Percentiles rank a stretch among this genome's conserved stretches.
Evolutionary conservation across 2,888 invertebrate species (phyloP).

Genomic region (Trileptium ribeirensis): DNA sequence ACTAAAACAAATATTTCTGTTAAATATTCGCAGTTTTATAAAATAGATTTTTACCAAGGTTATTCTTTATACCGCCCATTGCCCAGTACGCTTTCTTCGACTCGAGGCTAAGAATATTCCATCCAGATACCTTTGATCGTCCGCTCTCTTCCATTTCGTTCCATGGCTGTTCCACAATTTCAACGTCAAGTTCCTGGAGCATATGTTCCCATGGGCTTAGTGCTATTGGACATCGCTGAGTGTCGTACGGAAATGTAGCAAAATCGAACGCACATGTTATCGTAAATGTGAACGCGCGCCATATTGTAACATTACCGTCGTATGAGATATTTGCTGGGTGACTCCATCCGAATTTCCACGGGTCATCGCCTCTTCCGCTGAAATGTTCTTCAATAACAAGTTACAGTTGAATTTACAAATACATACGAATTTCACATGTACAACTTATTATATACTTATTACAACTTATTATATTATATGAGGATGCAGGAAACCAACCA

Average conservation of each 20-base stretch:
- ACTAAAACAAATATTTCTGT: no score
- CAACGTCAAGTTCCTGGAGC: neutral
- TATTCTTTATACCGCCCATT: neutral
- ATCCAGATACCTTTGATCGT: neutral
- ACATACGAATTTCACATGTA: no score
- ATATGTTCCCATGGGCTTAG: neutral
- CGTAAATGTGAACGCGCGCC: conserved; percentile 2
- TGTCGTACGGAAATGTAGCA: conserved; percentile 18
- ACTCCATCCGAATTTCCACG: neutral
- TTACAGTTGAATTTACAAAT: no score
- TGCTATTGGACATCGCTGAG: conserved; percentile 15
- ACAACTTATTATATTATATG: no score
- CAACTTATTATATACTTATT: no score
- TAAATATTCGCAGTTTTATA: no score
- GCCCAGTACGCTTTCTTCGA: neutral
- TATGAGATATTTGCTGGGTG: neutral
- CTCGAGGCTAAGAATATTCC: neutral
- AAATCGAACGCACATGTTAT: conserved; percentile 23
- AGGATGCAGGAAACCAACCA: no score
- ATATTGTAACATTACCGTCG: neutral
- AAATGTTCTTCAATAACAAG: no score
- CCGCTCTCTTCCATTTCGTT: neutral
- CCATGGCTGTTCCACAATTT: neutral
- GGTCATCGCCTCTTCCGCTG: neutral
- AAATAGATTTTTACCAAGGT: neutral